Evolutionary conservation across 2,888 invertebrate species (phyloP).

Genomic region (Plutella xylostella): DNA sequence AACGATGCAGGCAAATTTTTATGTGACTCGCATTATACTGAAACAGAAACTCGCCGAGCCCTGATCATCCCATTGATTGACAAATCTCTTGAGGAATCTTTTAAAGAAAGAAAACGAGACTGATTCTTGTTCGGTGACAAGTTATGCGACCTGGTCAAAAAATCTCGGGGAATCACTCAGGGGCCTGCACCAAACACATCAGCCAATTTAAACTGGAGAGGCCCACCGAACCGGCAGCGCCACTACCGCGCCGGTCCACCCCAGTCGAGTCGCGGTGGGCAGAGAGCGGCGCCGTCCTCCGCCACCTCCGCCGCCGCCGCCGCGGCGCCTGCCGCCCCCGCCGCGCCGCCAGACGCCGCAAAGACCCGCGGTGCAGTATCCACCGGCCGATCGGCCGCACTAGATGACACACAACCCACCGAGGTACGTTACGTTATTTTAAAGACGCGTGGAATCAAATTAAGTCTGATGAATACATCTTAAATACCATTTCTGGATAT

Average conservation of each 20-base stretch:
- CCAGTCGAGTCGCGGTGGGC: neutral
- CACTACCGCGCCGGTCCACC: neutral
- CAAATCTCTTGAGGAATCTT: neutral
- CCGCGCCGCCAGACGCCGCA: conserved; percentile 36
- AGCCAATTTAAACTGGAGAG: neutral
- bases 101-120: neutral
- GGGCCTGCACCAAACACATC: neutral
- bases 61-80: neutral
- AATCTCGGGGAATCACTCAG: neutral
- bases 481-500: neutral
- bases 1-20: neutral
- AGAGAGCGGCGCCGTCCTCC: neutral
- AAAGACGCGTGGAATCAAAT: neutral
- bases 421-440: neutral
- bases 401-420: neutral
- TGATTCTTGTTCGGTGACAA: neutral
- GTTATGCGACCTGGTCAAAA: neutral
- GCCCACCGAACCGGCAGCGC: neutral
- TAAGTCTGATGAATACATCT: neutral
- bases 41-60: neutral
- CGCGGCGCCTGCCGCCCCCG: conserved; percentile 15
- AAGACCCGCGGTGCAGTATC: conserved; percentile 34
- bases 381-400: conserved; percentile 18
- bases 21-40: neutral
- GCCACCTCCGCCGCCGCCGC: neutral